These are phyloP conservation scores for Helarctos malayanus DNA, from an alignment of 2,797 vertebrate genomes.

Conservation along the genomic window DNA sequence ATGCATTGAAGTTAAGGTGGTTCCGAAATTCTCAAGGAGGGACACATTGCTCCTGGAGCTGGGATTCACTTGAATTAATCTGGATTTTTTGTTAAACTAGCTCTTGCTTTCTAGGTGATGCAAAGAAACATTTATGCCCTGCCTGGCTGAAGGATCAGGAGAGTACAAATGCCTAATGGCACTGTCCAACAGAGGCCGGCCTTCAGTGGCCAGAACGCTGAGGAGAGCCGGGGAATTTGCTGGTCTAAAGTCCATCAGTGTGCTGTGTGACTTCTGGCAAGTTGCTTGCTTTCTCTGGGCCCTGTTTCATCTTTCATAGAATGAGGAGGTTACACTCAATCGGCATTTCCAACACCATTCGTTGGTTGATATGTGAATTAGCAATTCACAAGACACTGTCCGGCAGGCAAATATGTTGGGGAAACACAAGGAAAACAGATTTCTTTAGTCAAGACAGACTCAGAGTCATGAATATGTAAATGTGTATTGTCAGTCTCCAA, in stretches of 20 bases:
- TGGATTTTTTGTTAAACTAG: background rate
- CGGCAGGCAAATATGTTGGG: no score
- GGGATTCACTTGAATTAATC: background rate
- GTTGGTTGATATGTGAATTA: background rate
- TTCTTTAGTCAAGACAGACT: background rate
- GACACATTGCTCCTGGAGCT: fast-evolving
- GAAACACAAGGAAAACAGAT: background rate
- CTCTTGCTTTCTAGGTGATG: background rate
- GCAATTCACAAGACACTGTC: background rate
- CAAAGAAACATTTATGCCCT: background rate
- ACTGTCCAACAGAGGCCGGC: background rate
- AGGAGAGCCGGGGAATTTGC: no score
- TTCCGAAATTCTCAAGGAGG: background rate
- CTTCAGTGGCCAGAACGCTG: background rate
- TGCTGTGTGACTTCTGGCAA: conserved; percentile 44
- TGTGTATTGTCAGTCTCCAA: background rate
- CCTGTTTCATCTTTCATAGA: background rate
- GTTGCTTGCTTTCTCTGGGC: background rate
- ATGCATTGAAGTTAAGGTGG: fast-evolving
- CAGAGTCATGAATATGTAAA: background rate
- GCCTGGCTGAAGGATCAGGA: background rate
- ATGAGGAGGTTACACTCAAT: background rate
- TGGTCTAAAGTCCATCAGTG: background rate
- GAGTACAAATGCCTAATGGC: background rate
- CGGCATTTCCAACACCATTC: background rate